Evolutionary conservation across 2,888 invertebrate genomes (phyloP).

Genomic region (Dasysyrphus albostriatus): DNA sequence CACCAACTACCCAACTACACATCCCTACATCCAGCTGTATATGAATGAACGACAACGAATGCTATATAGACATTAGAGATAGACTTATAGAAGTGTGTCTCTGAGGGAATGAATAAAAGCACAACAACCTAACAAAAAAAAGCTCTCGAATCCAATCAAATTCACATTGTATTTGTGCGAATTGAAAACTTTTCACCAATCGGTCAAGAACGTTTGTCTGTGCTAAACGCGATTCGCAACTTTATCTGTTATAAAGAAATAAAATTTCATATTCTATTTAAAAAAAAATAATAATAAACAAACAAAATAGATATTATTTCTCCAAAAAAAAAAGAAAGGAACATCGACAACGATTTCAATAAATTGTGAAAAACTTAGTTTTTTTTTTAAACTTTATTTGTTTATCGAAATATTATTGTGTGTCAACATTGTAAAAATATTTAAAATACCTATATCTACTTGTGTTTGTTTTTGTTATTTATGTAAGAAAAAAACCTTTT

Average conservation of each 20-base stretch:
- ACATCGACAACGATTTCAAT: not conserved
- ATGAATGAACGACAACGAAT: constrained; percentile 30
- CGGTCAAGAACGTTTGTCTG: constrained; percentile 83
- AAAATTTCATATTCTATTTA: constrained; percentile 26
- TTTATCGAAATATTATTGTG: constrained; percentile 1
- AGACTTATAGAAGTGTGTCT: constrained; percentile 25
- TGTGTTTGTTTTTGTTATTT: constrained; percentile 53
- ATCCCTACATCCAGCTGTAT: constrained; percentile 15
- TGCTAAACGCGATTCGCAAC: constrained; percentile 78
- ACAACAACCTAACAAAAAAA: constrained; percentile 29
- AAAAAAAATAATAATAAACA: constrained; percentile 12
- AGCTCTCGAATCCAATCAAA: constrained; percentile 68
- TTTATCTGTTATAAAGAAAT: constrained; percentile 66
- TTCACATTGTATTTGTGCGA: constrained; percentile 77
- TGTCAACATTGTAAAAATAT: constrained; percentile 46
- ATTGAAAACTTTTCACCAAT: constrained; percentile 82
- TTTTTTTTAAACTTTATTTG: constrained; percentile 13
- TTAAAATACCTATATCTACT: constrained; percentile 58
- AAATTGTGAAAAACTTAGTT: constrained; percentile 12
- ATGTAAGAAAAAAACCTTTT: not conserved
- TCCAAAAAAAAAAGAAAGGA: not conserved
- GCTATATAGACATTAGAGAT: constrained; percentile 78
- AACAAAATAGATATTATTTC: not conserved
- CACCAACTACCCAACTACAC: not conserved
- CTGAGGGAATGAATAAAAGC: constrained; percentile 28